phyloP scores from a whole-genome alignment of 2,797 vertebrate genomes.

The Allobates femoralis region DNA sequence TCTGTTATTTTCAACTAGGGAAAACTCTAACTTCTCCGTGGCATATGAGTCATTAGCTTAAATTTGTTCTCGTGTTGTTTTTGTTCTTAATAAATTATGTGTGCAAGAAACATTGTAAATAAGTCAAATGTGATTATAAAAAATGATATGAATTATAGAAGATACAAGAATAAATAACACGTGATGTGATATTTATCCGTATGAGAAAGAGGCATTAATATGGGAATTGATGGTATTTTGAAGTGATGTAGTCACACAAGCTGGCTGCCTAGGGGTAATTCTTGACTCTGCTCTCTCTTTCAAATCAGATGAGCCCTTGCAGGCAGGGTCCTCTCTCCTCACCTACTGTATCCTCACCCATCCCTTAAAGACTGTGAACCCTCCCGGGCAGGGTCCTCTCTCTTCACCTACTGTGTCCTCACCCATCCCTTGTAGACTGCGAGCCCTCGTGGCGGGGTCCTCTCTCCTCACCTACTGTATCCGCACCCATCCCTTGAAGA shows the following conservation, averaged over 20 bases:
- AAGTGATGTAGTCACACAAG: not conserved
- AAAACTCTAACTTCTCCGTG: not conserved
- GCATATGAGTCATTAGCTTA: conserved; percentile 5
- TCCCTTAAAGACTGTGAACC: too few relatives aligned
- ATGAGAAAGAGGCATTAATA: not conserved
- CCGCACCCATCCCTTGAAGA: too few relatives aligned
- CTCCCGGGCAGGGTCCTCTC: too few relatives aligned
- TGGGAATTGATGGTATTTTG: not conserved
- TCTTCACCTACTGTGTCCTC: too few relatives aligned
- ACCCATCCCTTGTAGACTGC: too few relatives aligned
- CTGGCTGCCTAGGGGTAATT: too few relatives aligned
- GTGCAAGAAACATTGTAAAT: not conserved
- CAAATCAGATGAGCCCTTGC: too few relatives aligned
- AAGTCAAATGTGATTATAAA: conserved; percentile 6
- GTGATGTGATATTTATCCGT: not conserved
- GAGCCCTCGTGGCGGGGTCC: too few relatives aligned
- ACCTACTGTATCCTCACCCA: too few relatives aligned
- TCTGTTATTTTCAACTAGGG: not conserved
- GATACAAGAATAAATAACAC: not conserved
- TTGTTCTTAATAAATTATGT: conserved; percentile 17
- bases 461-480: too few relatives aligned
- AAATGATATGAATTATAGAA: not conserved
- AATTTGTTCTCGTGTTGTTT: not conserved
- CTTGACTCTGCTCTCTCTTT: too few relatives aligned
- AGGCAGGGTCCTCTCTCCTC: too few relatives aligned